Evolutionary conservation across 2,888 invertebrate species (phyloP), one percentile per base, ranked within the genome.

Genomic region (Apantesis nais): DNA sequence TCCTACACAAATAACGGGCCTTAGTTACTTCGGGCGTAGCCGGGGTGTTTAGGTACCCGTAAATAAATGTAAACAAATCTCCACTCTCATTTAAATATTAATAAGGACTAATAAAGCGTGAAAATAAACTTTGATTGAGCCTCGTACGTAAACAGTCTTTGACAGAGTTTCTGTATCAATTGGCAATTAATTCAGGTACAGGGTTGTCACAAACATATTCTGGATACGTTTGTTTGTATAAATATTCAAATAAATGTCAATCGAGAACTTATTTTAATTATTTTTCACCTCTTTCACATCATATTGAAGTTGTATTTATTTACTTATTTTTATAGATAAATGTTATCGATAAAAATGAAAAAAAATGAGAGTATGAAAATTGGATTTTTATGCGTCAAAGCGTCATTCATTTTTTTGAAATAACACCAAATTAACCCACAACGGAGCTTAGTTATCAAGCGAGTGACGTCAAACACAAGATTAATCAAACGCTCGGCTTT

Each of bases 401-500:
- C 34, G 34, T 34, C 3, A 4, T 25, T 5, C 34, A 52, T 48
- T 58, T 58, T 66, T 61, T 66, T 66, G 3, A 9, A 55, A 2
- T 12, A 5, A 19, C 16, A 31, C 34, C 5, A 61, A 29, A n/a
- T 44, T 31, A 67, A 66, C 72, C 67, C 62, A 58, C 64, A 78
- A 70, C 72, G 48, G 66, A 76, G 69, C 65, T 68, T 74, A 69
- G 61, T 74, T 72, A 78, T 75, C 68, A 62, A 34, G 34, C 25
- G n/a, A 66, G 52, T n/a, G 55, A 66, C 34, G 52, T 67, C 72
- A 66, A 62, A 70, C 64, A 75, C 75, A 78, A 82, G 75, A 81
- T 82, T 82, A 82, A 82, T 82, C 77, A 80, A 81, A 70, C 73
- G 62, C 72, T 74, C 71, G 62, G 61, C 62, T 66, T 78, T 70